These are phyloP conservation scores for Bugula neritina DNA, from an alignment of 2,888 invertebrate genomes.

Conservation along the genomic window DNA sequence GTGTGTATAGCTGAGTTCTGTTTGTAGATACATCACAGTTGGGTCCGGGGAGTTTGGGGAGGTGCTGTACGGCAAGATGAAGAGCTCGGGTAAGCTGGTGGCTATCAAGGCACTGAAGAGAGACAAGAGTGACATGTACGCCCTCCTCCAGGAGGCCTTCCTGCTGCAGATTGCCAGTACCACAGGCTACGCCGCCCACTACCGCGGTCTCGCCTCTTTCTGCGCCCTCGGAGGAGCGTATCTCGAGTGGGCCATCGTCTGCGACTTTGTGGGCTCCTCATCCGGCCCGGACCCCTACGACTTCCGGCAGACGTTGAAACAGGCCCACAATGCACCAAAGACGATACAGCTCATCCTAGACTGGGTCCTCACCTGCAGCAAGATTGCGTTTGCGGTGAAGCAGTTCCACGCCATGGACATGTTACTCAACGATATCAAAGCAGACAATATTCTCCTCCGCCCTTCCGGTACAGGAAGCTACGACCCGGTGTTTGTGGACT, in stretches of 20 bases:
- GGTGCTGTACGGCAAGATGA: constrained; percentile 2
- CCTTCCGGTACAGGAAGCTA: background rate
- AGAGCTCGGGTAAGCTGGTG: background rate
- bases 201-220: constrained; percentile 18
- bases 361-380: constrained; percentile 6
- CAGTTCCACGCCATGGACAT: constrained; percentile 25
- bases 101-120: constrained; percentile 26
- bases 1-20: too few relatives aligned
- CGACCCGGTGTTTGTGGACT: constrained; percentile 26
- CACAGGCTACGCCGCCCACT: constrained; percentile 25
- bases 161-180: constrained; percentile 22
- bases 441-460: constrained; percentile 22
- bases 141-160: constrained; percentile 25
- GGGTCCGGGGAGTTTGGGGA: constrained; percentile 27
- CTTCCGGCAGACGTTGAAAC: constrained; percentile 12
- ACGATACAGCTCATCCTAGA: constrained; percentile 10
- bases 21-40: constrained; percentile 6
- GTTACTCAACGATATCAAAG: constrained; percentile 26
- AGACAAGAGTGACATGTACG: constrained; percentile 5
- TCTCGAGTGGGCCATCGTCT: constrained; percentile 10
- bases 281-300: constrained; percentile 7
- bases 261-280: constrained; percentile 12
- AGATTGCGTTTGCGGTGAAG: constrained; percentile 17
- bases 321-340: background rate
- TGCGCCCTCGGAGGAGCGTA: background rate